These are phyloP conservation scores for Macaca nemestrina DNA, from an alignment of 2,113 vertebrate genomes.

Conservation along the genomic window DNA sequence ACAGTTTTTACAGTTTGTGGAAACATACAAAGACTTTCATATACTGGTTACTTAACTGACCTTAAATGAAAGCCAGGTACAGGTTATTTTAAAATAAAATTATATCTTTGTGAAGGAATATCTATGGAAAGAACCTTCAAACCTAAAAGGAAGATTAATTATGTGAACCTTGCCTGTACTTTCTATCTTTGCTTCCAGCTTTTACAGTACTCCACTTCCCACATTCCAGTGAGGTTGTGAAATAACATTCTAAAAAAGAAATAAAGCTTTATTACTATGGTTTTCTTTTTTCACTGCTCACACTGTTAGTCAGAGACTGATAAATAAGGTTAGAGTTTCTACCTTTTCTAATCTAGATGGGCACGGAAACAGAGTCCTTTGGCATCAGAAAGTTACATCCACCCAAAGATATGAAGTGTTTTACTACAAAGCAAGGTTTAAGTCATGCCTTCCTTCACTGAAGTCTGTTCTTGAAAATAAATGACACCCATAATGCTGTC, in stretches of 20 bases:
- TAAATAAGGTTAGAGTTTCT: slow-evolving; percentile 26
- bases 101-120: slow-evolving; percentile 11
- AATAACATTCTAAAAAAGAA: slow-evolving; percentile 13
- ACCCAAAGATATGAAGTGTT: slow-evolving; percentile 39
- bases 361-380: slow-evolving; percentile 43
- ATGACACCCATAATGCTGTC: background rate
- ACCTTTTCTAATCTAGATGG: slow-evolving; percentile 26
- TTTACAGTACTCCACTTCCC: background rate
- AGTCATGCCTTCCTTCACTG: background rate
- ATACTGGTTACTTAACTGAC: background rate
- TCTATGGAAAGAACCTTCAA: background rate
- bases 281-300: background rate
- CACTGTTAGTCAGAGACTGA: background rate
- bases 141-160: background rate
- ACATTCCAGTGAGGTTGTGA: background rate
- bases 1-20: background rate
- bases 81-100: slow-evolving; percentile 44
- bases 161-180: background rate
- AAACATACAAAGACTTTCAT: background rate
- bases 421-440: slow-evolving; percentile 39
- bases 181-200: background rate
- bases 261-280: background rate
- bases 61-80: slow-evolving; percentile 28
- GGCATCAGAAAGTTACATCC: slow-evolving; percentile 22
- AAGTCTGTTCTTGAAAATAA: slow-evolving; percentile 47